Evolutionary conservation across 2,888 invertebrate species (phyloP), one percentile per base, ranked within the genome.

Genomic region (Polydrusus pterygomalis): DNA sequence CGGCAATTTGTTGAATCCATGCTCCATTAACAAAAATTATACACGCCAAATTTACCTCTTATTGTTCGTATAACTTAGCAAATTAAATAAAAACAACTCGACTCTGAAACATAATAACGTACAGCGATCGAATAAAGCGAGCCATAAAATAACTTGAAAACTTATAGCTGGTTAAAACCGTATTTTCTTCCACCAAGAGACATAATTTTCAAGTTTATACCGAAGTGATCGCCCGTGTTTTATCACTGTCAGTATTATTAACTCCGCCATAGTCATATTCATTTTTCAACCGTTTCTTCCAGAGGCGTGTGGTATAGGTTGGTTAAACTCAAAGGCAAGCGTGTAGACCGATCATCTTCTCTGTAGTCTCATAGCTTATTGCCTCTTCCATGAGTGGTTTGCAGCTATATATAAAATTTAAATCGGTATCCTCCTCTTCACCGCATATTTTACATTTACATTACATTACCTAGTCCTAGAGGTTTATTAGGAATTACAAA

Each of bases 211-310:
- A 80, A 79, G 81, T 82, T 80, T 83, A 83, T 83, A 54, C 30
- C 30, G 38, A 81, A 82, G 78, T 73, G 74, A 73, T 77, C 79
- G 75, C 82, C 81, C 81, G 79, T 79, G 75, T 80, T 80, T 78
- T 83, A 82, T 84, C 82, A 82, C 81, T 81, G 79, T 79, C 80
- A 78, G 79, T 83, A 83, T 84, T 84, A 84, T 84, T 83, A 84
- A 83, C 81, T 83, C 77, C 77, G 77, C 77, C 78, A 79, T 78
- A 77, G 78, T 77, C 79, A 68, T 79, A 78, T 69, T 80, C 81
- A 82, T 83, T 84, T 82, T 82, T 83, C 83, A 83, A 82, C 79
- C 81, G 30, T 34, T 68, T 34, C 8, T 34, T 9, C 34, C 34
- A 34, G 34, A 7, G 34, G 34, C 34, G 34, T 34, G 25, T 25